These are phyloP conservation scores for Hyperoodon ampullatus DNA, from an alignment of 2,113 vertebrate genomes.

Conservation along the genomic window DNA sequence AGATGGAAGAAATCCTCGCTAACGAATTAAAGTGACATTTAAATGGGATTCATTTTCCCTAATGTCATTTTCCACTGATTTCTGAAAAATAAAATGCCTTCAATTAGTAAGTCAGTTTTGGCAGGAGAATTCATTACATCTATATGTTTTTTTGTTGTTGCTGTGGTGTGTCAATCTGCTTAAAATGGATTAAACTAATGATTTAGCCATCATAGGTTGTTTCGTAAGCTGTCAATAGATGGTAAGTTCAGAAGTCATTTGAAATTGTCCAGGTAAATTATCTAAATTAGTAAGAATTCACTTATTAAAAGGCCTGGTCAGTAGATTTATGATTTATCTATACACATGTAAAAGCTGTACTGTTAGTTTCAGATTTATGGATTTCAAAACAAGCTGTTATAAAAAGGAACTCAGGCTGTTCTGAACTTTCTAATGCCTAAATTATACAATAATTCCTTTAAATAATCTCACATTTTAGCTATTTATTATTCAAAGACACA, in stretches of 20 bases:
- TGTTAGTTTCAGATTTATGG: neutral
- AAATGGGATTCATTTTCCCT: neutral
- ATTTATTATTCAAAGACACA: constrained; percentile 32
- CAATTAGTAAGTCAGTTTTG: neutral
- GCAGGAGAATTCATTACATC: neutral
- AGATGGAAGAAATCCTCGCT: neutral
- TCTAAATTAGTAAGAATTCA: neutral
- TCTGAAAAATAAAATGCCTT: constrained; percentile 33
- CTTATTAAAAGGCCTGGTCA: neutral
- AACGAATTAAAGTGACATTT: neutral
- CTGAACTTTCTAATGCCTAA: constrained; percentile 12
- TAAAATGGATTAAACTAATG: constrained; percentile 36
- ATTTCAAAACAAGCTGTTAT: neutral
- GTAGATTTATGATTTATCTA: neutral
- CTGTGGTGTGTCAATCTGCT: constrained; percentile 36
- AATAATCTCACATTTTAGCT: neutral
- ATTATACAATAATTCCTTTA: constrained; percentile 8
- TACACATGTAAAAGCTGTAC: neutral
- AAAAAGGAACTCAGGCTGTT: neutral
- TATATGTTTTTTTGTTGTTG: neutral
- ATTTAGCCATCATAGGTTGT: neutral
- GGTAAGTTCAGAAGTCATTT: neutral
- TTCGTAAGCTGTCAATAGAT: constrained; percentile 47
- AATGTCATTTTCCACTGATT: constrained; percentile 3
- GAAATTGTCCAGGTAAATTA: constrained; percentile 18